These are phyloP conservation scores for Hirtodrosophila trivittata DNA, from an alignment of 2,888 invertebrate species.

Conservation along the genomic window DNA sequence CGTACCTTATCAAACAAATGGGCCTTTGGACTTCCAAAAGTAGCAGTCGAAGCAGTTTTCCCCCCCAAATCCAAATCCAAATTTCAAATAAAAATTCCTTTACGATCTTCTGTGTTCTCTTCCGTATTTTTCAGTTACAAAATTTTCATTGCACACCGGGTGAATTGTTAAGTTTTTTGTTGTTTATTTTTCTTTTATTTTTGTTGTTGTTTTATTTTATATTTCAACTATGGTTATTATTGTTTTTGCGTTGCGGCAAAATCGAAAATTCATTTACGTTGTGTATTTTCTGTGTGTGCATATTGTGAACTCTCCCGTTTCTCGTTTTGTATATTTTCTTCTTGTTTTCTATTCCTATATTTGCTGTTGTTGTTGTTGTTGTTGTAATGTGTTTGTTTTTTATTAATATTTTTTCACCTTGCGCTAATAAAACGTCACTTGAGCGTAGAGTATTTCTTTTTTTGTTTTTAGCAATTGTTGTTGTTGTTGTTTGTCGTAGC, in stretches of 20 bases:
- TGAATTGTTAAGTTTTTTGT: slow-evolving; percentile 21
- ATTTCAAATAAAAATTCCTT: too few relatives aligned
- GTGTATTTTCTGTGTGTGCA: slow-evolving; percentile 40
- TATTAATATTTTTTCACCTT: slow-evolving; percentile 53
- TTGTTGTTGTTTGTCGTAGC: slow-evolving; percentile 37
- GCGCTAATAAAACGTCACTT: slow-evolving; percentile 76
- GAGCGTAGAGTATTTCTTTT: slow-evolving; percentile 53
- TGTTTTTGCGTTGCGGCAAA: slow-evolving; percentile 26
- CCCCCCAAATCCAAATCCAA: background rate
- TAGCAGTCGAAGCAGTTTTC: slow-evolving; percentile 5
- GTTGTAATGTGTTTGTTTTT: slow-evolving; percentile 9
- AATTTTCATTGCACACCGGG: too few relatives aligned
- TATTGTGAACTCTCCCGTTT: slow-evolving; percentile 52
- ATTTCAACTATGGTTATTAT: slow-evolving; percentile 3
- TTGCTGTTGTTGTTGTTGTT: background rate
- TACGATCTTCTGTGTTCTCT: too few relatives aligned
- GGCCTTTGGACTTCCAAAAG: slow-evolving; percentile 30
- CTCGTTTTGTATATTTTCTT: slow-evolving; percentile 6
- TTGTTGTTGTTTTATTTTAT: slow-evolving; percentile 22
- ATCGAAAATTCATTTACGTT: slow-evolving; percentile 61
- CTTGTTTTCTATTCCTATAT: background rate
- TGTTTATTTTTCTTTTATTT: slow-evolving; percentile 30
- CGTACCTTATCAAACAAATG: slow-evolving; percentile 39
- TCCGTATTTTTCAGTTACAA: background rate
- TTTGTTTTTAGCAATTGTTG: slow-evolving; percentile 28